A percentile compares a stretch with the other conserved stretches of the same genome.
Conservation (phyloP, 2,797 vertebrate species). For the Melanotaenia parkinsoni region DNA sequence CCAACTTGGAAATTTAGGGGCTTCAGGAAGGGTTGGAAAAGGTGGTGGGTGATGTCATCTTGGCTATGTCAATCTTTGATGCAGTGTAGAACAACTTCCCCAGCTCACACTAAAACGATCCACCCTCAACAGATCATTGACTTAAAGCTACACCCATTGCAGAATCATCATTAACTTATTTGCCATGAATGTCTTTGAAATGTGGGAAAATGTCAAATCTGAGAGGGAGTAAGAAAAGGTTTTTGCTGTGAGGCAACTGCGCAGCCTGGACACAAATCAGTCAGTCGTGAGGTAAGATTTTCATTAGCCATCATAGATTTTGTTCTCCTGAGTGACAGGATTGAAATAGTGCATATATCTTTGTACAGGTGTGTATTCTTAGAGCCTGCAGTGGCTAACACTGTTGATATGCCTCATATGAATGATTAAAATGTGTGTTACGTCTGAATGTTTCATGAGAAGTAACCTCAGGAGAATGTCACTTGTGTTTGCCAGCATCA, state of each 20-base stretch:
- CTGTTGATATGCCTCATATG: constrained; percentile 68
- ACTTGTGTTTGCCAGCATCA: constrained; percentile 66
- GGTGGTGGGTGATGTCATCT: neutral
- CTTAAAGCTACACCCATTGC: neutral
- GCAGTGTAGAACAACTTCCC: too few species aligned
- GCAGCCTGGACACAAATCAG: neutral
- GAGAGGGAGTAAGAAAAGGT: neutral
- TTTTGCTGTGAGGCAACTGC: too few species aligned
- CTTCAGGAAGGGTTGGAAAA: neutral
- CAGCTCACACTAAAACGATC: neutral
- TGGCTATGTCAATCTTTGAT: neutral
- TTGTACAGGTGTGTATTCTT: constrained; percentile 38
- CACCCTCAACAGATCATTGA: neutral
- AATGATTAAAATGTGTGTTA: constrained; percentile 82
- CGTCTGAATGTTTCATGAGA: constrained; percentile 76
- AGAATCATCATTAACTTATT: neutral
- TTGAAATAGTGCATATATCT: constrained; percentile 12
- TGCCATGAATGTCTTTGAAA: neutral
- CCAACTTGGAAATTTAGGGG: neutral
- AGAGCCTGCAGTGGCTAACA: constrained; percentile 27
- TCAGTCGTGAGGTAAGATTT: neutral
- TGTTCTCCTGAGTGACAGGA: neutral
- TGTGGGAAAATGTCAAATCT: constrained; percentile 2
- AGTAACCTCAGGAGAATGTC: constrained; percentile 65
- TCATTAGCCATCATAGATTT: neutral